Evolutionary conservation across 1,140 invertebrate genomes (phyloP).

Genomic region (Panagrolaimus sp.): DNA sequence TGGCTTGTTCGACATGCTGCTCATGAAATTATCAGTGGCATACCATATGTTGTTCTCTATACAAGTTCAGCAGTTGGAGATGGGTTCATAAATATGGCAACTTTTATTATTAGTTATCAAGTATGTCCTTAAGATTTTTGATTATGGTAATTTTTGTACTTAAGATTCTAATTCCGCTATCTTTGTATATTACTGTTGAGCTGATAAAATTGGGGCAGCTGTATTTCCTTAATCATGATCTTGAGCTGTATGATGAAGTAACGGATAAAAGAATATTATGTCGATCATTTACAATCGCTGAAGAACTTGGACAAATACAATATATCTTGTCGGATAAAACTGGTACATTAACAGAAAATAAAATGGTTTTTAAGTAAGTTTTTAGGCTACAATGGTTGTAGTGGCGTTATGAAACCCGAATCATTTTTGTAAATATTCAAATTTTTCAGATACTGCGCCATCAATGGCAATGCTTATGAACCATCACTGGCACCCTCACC

Average conservation of each 20-base stretch:
- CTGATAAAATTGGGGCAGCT: slow-evolving; percentile 91
- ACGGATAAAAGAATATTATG: slow-evolving; percentile 73
- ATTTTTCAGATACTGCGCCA: slow-evolving; percentile 5
- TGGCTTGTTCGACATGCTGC: slow-evolving; percentile 21
- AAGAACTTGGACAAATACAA: slow-evolving; percentile 84
- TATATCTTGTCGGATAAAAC: slow-evolving; percentile 97
- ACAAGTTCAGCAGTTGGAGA: slow-evolving; percentile 68
- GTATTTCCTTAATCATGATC: slow-evolving; percentile 76
- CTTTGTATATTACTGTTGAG: slow-evolving; percentile 91
- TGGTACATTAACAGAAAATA: slow-evolving; percentile 91
- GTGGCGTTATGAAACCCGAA: no score
- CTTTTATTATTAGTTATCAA: slow-evolving; percentile 59
- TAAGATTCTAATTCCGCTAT: slow-evolving; percentile 89
- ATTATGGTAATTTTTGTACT: slow-evolving; percentile 70
- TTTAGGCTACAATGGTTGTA: no score
- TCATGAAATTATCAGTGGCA: slow-evolving; percentile 16
- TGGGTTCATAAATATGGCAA: slow-evolving; percentile 60
- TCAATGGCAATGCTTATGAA: slow-evolving; percentile 38
- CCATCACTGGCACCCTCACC: slow-evolving; percentile 41
- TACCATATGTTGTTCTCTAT: slow-evolving; percentile 67
- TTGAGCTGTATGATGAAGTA: slow-evolving; percentile 72
- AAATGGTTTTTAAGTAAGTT: slow-evolving; percentile 75
- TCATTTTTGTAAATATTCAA: no score
- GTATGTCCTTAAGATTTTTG: slow-evolving; percentile 46
- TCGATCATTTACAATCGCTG: slow-evolving; percentile 83